phyloP scores from a whole-genome alignment of 2,888 invertebrate species.

The Pachycephus smyrnensis region DNA sequence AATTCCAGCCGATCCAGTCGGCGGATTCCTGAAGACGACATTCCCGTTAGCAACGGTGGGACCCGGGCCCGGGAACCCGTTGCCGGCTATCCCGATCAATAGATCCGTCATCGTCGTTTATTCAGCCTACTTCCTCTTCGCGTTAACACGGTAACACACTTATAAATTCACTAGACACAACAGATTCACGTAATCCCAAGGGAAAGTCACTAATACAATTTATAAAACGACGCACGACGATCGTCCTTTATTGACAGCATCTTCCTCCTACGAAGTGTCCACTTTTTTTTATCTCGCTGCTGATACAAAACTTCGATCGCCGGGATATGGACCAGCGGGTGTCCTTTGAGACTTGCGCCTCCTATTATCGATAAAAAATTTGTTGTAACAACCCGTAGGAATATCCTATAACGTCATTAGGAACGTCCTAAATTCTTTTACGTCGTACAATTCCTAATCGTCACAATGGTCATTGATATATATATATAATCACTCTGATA shows the following conservation, averaged over 20 bases:
- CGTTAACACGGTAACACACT: slow-evolving; percentile 8
- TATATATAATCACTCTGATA: not conserved
- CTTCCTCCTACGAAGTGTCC: not conserved
- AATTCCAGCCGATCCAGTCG: slow-evolving; percentile 31
- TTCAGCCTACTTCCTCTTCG: slow-evolving; percentile 1
- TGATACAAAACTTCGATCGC: not conserved
- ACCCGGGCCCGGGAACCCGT: slow-evolving; percentile 35
- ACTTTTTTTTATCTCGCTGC: not conserved
- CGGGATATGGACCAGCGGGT: not conserved
- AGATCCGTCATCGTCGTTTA: slow-evolving; percentile 43
- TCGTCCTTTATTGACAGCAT: not conserved
- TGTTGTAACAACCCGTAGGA: not conserved
- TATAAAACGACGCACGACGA: not conserved
- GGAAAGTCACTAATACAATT: not conserved
- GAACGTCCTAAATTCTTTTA: not conserved
- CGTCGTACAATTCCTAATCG: not conserved
- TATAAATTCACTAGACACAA: not conserved
- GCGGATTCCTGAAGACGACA: slow-evolving; percentile 34
- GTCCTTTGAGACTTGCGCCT: not conserved
- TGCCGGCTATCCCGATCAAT: slow-evolving; percentile 43
- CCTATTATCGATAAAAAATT: not conserved
- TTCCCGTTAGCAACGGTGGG: slow-evolving; percentile 29
- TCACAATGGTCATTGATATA: not conserved
- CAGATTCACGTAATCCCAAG: not conserved
- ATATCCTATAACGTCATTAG: not conserved